These are phyloP conservation scores for Gallinago nigripennis DNA, from an alignment of 2,797 vertebrate species.

Conservation along the genomic window DNA sequence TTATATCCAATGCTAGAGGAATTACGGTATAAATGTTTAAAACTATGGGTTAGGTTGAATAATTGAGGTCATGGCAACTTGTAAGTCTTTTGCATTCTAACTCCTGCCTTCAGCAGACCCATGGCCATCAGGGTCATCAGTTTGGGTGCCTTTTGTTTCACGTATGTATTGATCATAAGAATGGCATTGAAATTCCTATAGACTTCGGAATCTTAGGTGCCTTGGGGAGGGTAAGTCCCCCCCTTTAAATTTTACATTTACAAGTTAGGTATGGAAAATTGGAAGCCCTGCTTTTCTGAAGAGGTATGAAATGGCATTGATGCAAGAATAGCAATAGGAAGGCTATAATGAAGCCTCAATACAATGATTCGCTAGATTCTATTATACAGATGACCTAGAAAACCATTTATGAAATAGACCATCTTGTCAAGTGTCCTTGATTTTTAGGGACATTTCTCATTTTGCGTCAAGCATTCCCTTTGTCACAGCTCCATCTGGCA, in stretches of 20 bases:
- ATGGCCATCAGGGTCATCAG: no score
- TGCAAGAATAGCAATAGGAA: not conserved
- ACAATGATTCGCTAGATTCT: not conserved
- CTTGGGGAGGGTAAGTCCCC: not conserved
- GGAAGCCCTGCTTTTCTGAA: not conserved
- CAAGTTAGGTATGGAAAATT: not conserved
- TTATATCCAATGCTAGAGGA: not conserved
- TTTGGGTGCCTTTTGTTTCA: not conserved
- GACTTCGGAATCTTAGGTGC: not conserved
- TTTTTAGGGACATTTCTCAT: not conserved
- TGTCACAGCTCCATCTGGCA: slow-evolving; percentile 7
- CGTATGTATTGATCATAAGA: not conserved
- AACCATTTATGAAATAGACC: not conserved
- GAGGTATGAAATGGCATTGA: not conserved
- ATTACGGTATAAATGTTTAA: not conserved
- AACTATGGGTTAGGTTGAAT: not conserved
- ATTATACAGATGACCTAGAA: slow-evolving; percentile 11
- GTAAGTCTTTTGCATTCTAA: not conserved
- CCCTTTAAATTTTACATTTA: not conserved
- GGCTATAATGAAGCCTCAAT: not conserved
- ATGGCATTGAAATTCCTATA: not conserved
- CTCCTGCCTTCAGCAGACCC: not conserved
- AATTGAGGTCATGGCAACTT: not conserved
- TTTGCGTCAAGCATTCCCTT: not conserved
- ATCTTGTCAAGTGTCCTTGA: not conserved